These are phyloP conservation scores for Hemaris fuciformis DNA, from an alignment of 2,888 invertebrate species.

Conservation along the genomic window DNA sequence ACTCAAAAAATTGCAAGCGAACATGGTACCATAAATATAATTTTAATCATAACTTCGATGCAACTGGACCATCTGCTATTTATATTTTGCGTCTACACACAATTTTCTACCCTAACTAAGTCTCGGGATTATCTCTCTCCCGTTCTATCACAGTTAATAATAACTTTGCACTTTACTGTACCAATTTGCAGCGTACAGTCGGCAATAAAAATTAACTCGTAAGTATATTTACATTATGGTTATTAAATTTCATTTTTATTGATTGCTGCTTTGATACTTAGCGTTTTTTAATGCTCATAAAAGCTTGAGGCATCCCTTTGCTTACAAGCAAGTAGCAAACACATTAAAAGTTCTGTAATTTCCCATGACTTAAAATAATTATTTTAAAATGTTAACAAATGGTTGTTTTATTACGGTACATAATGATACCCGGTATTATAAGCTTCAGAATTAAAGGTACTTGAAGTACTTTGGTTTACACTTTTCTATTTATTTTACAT, in stretches of 20 bases:
- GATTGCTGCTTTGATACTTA: neutral
- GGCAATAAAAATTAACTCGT: neutral
- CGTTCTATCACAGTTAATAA: slow-evolving; percentile 14
- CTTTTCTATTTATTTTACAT: too few species aligned
- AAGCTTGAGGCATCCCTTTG: neutral
- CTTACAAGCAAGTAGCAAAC: too few species aligned
- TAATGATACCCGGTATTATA: too few species aligned
- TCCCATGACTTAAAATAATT: too few species aligned
- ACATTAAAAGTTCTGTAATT: too few species aligned
- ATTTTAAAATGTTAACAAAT: too few species aligned
- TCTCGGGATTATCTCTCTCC: slow-evolving; percentile 8
- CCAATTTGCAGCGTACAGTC: slow-evolving; percentile 12
- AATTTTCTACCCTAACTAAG: slow-evolving; percentile 3
- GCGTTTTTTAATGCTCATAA: neutral
- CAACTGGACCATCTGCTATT: neutral
- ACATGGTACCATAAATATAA: neutral
- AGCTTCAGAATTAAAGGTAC: too few species aligned
- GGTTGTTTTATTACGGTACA: too few species aligned
- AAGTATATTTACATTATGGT: neutral
- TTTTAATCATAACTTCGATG: neutral
- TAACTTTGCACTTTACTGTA: slow-evolving; percentile 13
- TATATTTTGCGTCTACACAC: neutral
- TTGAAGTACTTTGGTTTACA: too few species aligned
- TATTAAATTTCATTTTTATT: neutral
- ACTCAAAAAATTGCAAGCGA: neutral